phyloP scores from a whole-genome alignment of 2,797 vertebrate genomes.

The Myoxocephalus aenaeus region DNA sequence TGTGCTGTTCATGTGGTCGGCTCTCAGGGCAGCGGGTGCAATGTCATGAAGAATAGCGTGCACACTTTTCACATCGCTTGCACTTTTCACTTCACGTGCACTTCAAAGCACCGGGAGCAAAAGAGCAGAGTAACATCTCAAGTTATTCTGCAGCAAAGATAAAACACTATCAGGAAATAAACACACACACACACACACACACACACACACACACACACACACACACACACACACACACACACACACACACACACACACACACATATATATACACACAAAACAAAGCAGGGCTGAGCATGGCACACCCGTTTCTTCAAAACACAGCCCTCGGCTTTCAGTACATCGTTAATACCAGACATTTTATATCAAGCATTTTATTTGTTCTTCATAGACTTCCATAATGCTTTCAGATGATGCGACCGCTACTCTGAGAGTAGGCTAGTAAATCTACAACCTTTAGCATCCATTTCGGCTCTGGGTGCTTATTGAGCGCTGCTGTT shows the following conservation, averaged over 20 bases:
- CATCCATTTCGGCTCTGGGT: conserved; percentile 74
- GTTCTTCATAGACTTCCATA: conserved; percentile 77
- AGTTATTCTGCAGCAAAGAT: conserved; percentile 49
- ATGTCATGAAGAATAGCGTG: conserved; percentile 35
- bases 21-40: conserved; percentile 15
- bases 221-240: conserved; percentile 28
- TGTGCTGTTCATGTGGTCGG: conserved; percentile 41
- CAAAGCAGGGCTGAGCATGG: conserved; percentile 56
- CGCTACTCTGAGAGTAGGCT: conserved; percentile 76
- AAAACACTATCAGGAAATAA: conserved; percentile 65
- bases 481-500: conserved; percentile 76
- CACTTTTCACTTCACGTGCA: conserved; percentile 9
- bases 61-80: conserved; percentile 32
- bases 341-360: conserved; percentile 81
- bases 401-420: conserved; percentile 82
- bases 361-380: conserved; percentile 84
- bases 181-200: conserved; percentile 17
- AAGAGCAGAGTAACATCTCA: conserved; percentile 36
- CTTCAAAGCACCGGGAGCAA: conserved; percentile 36
- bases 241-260: conserved; percentile 2
- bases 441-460: conserved; percentile 81
- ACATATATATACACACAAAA: conserved; percentile 49
- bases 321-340: conserved; percentile 60
- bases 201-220: conserved; percentile 11
- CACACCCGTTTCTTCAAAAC: conserved; percentile 74